Conservation (phyloP, 2,113 vertebrate species). For the Caretta caretta region DNA sequence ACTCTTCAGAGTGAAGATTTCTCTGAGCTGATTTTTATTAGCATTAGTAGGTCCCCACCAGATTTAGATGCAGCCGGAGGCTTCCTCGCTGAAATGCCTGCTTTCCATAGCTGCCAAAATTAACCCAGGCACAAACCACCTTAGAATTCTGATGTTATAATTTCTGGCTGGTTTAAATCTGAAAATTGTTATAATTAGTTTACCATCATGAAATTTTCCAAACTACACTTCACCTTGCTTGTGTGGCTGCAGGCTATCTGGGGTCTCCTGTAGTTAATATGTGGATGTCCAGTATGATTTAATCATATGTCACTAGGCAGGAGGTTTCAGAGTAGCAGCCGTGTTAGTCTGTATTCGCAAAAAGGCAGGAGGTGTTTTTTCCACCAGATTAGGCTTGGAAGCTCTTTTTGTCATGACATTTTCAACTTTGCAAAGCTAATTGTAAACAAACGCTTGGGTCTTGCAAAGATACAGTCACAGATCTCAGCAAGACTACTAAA, state of each 20-base stretch:
- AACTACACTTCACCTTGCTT: neutral
- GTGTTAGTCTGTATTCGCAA: no score
- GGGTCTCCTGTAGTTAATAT: neutral
- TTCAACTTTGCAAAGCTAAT: neutral
- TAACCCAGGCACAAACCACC: neutral
- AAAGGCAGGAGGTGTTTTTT: fast-evolving
- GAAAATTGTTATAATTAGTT: neutral
- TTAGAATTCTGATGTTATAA: neutral
- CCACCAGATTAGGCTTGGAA: neutral
- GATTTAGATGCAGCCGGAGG: neutral
- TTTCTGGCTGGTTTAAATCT: neutral
- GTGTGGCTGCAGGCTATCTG: neutral
- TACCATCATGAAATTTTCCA: neutral
- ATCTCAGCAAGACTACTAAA: neutral
- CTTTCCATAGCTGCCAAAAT: neutral
- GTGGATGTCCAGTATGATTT: fast-evolving
- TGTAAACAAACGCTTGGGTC: neutral
- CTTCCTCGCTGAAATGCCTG: neutral
- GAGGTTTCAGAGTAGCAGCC: fast-evolving
- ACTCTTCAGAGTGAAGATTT: neutral
- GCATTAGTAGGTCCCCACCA: neutral
- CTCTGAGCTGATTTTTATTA: neutral
- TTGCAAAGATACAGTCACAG: neutral
- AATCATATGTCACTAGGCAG: neutral
- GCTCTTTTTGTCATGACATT: fast-evolving